Conservation (phyloP, 2,113 vertebrate genomes). For the Proterorhinus semilunaris region DNA sequence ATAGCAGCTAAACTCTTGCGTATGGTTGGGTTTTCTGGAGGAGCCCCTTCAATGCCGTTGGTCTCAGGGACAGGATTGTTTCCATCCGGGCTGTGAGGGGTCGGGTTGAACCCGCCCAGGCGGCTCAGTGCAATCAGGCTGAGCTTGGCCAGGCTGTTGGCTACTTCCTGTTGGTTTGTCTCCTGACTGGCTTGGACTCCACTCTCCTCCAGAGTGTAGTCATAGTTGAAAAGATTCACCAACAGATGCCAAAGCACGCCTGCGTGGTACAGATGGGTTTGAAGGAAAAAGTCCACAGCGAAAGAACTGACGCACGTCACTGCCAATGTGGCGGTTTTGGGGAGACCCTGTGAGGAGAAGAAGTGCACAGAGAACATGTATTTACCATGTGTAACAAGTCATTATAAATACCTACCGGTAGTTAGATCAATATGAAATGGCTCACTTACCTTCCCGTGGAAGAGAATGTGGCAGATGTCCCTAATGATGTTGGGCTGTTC, state of each 20-base stretch:
- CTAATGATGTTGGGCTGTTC: slow-evolving; percentile 93
- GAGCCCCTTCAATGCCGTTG: slow-evolving; percentile 64
- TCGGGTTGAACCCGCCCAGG: slow-evolving; percentile 84
- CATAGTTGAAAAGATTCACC: slow-evolving; percentile 92
- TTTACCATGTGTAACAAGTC: not conserved
- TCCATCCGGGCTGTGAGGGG: slow-evolving; percentile 25
- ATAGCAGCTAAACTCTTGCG: slow-evolving; percentile 93
- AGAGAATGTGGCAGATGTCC: slow-evolving; percentile 92
- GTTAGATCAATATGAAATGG: not conserved
- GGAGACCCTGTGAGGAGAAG: slow-evolving; percentile 77
- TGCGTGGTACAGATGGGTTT: slow-evolving; percentile 93
- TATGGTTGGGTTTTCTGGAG: slow-evolving; percentile 92
- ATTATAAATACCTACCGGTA: not conserved
- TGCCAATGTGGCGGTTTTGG: slow-evolving; percentile 85
- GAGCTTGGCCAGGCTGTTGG: slow-evolving; percentile 92
- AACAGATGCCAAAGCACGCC: slow-evolving; percentile 95
- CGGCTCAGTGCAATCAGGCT: slow-evolving; percentile 89
- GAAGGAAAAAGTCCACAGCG: slow-evolving; percentile 94
- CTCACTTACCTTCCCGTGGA: slow-evolving; percentile 87
- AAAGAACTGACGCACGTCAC: slow-evolving; percentile 96
- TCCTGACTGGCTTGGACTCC: slow-evolving; percentile 95
- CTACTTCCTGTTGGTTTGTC: slow-evolving; percentile 97
- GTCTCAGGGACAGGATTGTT: slow-evolving; percentile 54
- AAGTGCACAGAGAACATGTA: not conserved
- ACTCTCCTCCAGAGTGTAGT: slow-evolving; percentile 96